Evolutionary conservation across 2,797 vertebrate genomes (phyloP).

Genomic region (Scolopax rusticola): DNA sequence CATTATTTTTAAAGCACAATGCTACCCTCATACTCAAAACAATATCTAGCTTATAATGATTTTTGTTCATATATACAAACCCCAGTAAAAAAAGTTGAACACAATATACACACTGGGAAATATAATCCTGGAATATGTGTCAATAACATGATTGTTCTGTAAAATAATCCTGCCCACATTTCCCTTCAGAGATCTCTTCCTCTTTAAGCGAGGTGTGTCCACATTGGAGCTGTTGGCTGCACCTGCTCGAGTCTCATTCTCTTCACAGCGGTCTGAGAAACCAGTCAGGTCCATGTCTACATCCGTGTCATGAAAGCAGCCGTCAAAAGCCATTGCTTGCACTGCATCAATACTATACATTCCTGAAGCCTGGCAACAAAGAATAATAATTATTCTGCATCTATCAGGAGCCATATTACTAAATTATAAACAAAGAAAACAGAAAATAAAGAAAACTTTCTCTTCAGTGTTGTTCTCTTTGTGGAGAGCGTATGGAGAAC

Average conservation of each 20-base stretch:
- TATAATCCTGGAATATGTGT: constrained; percentile 90
- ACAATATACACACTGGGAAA: constrained; percentile 90
- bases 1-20: not conserved
- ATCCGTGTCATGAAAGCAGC: constrained; percentile 88
- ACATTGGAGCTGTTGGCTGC: constrained; percentile 70
- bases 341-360: constrained; percentile 80
- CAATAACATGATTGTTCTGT: constrained; percentile 90
- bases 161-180: constrained; percentile 86
- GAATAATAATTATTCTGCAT: not conserved
- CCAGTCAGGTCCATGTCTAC: constrained; percentile 81
- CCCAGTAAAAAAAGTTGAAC: constrained; percentile 94
- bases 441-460: not conserved
- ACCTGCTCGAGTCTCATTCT: constrained; percentile 69
- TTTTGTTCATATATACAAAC: constrained; percentile 86
- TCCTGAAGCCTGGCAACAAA: constrained; percentile 81
- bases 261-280: constrained; percentile 83
- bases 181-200: constrained; percentile 82
- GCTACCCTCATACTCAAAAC: not conserved
- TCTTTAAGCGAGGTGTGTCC: constrained; percentile 79
- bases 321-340: constrained; percentile 90
- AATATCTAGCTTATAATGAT: not conserved
- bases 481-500: not conserved
- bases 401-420: not conserved
- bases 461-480: not conserved
- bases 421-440: not conserved